These are phyloP conservation scores for Notothenia rossii DNA, from an alignment of 2,113 vertebrate species.

Conservation along the genomic window DNA sequence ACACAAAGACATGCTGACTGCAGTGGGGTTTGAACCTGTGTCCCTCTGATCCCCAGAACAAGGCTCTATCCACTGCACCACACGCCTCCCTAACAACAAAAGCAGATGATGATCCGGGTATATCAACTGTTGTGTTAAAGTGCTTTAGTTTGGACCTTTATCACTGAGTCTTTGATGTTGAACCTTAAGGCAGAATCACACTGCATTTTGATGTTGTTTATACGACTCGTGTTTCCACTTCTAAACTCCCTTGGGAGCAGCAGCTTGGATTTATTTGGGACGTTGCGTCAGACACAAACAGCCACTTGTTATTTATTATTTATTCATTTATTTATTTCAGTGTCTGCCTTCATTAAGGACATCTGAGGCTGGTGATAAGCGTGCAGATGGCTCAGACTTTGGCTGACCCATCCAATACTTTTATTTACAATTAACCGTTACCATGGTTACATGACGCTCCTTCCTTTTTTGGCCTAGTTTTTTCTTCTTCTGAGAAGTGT, in stretches of 20 bases:
- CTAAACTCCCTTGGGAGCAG: constrained; percentile 47
- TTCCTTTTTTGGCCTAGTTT: constrained; percentile 4
- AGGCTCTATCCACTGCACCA: too few species aligned
- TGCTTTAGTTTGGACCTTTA: neutral
- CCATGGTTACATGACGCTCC: constrained; percentile 5
- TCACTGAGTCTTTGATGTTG: neutral
- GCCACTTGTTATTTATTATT: constrained; percentile 47
- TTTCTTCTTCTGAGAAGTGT: neutral
- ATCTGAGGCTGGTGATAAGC: constrained; percentile 6
- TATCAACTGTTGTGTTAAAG: neutral
- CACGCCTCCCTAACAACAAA: neutral
- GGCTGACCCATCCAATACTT: constrained; percentile 3
- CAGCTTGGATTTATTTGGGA: constrained; percentile 49
- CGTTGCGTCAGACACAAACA: constrained; percentile 60
- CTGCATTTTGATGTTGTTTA: constrained; percentile 36
- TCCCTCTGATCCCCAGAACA: too few species aligned
- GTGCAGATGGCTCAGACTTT: constrained; percentile 25
- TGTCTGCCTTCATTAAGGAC: constrained; percentile 19
- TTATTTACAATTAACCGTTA: constrained; percentile 12
- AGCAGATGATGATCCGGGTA: neutral
- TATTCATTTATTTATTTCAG: constrained; percentile 27
- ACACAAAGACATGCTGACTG: too few species aligned
- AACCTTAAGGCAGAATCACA: constrained; percentile 4
- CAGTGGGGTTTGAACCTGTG: too few species aligned
- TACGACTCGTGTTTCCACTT: constrained; percentile 8